These are phyloP conservation scores for Lepidurus apus DNA, from an alignment of 1,140 invertebrate genomes.

Conservation along the genomic window DNA sequence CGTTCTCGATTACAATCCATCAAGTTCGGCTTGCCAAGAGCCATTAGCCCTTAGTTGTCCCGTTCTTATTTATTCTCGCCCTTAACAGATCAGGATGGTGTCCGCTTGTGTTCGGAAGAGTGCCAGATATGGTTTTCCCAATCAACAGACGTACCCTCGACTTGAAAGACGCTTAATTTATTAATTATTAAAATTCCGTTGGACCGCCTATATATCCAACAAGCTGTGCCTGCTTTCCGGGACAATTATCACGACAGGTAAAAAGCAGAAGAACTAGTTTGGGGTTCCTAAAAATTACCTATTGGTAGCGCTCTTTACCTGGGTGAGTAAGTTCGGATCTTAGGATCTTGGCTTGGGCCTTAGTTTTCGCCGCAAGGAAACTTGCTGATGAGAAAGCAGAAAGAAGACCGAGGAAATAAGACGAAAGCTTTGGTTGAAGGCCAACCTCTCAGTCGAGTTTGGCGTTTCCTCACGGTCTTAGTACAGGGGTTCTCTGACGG, in stretches of 20 bases:
- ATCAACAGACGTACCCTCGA: not conserved
- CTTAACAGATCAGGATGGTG: not conserved
- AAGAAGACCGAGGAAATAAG: not conserved
- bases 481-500: not conserved
- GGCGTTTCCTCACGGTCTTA: not conserved
- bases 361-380: not conserved
- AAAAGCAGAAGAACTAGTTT: conserved; percentile 12
- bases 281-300: not conserved
- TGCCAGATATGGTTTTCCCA: not conserved
- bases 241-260: conserved; percentile 2
- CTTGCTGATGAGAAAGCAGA: not conserved
- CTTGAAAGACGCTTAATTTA: not conserved
- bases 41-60: not conserved
- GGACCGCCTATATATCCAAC: not conserved
- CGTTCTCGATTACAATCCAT: not conserved
- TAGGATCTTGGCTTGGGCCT: not conserved
- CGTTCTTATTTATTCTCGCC: not conserved
- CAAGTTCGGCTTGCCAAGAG: not conserved
- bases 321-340: not conserved
- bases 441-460: not conserved
- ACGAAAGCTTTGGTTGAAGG: not conserved
- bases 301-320: not conserved
- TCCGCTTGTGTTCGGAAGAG: not conserved
- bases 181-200: not conserved
- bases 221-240: not conserved